phyloP scores from a whole-genome alignment of 2,113 vertebrate genomes.

The Boulengeromyrus knoepffleri region DNA sequence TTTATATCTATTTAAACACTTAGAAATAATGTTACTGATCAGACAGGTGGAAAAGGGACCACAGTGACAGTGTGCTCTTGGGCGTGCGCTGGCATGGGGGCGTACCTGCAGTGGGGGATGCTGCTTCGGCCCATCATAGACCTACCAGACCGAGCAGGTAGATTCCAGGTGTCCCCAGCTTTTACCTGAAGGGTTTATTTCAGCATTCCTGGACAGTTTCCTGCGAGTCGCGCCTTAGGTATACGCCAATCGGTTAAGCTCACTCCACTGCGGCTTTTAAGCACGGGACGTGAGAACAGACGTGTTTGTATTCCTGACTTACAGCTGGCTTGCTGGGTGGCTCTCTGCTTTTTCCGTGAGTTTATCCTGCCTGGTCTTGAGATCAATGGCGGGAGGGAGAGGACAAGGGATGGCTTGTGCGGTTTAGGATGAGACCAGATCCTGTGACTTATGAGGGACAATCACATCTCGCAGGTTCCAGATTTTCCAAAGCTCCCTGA shows the following conservation, averaged over 20 bases:
- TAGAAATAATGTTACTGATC: slow-evolving; percentile 33
- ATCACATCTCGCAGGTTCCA: background rate
- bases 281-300: background rate
- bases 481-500: background rate
- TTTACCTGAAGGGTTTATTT: background rate
- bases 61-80: slow-evolving; percentile 41
- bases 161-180: background rate
- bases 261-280: background rate
- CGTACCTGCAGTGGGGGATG: background rate
- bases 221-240: background rate
- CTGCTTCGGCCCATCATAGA: background rate
- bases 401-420: background rate
- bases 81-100: background rate
- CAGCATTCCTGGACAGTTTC: background rate
- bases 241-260: background rate
- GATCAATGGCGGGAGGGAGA: background rate
- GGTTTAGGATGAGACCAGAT: background rate
- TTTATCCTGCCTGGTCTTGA: background rate
- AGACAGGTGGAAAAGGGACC: slow-evolving; percentile 76
- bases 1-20: slow-evolving; percentile 39
- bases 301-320: background rate
- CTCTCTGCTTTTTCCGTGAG: background rate
- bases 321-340: background rate
- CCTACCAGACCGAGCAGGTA: background rate
- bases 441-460: background rate